These are phyloP conservation scores for Ormyrus rosae DNA, from an alignment of 2,888 invertebrate genomes.

Conservation along the genomic window DNA sequence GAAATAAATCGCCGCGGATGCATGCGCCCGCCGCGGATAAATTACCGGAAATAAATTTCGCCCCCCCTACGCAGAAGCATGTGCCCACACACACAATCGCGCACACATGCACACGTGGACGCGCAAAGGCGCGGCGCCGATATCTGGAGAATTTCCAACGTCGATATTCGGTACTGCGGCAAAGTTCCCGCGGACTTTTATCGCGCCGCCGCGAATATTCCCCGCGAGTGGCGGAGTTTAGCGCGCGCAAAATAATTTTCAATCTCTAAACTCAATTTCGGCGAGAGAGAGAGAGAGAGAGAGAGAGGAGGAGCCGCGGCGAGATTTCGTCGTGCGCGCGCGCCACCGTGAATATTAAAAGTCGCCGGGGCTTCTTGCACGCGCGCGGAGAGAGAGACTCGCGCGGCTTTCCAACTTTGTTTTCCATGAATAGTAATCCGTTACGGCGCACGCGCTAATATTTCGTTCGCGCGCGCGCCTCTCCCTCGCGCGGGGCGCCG, in stretches of 20 bases:
- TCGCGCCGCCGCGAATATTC: not conserved
- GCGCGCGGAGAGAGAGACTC: not conserved
- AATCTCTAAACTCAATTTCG: slow-evolving; percentile 35
- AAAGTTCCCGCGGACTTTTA: not conserved
- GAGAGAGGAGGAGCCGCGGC: not conserved
- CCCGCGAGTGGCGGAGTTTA: not conserved
- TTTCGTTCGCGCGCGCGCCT: not conserved
- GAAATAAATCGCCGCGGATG: slow-evolving; percentile 29
- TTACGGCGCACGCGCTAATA: slow-evolving; percentile 5
- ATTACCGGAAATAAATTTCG: slow-evolving; percentile 63
- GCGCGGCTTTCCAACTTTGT: slow-evolving; percentile 1
- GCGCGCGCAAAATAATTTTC: slow-evolving; percentile 36
- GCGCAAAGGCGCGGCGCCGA: slow-evolving; percentile 51
- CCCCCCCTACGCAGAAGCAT: not conserved
- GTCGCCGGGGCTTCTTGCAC: not conserved
- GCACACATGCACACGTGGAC: too few species aligned
- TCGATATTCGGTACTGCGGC: slow-evolving; percentile 57
- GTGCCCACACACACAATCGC: too few species aligned
- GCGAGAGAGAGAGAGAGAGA: not conserved
- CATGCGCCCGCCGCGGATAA: slow-evolving; percentile 58
- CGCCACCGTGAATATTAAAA: slow-evolving; percentile 30
- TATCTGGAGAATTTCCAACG: slow-evolving; percentile 63
- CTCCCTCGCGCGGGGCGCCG: not conserved
- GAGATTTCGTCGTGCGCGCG: not conserved
- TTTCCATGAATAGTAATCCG: slow-evolving; percentile 14